phyloP scores from a whole-genome alignment of 2,888 invertebrate species.

The Euspilapteryx auroguttella region DNA sequence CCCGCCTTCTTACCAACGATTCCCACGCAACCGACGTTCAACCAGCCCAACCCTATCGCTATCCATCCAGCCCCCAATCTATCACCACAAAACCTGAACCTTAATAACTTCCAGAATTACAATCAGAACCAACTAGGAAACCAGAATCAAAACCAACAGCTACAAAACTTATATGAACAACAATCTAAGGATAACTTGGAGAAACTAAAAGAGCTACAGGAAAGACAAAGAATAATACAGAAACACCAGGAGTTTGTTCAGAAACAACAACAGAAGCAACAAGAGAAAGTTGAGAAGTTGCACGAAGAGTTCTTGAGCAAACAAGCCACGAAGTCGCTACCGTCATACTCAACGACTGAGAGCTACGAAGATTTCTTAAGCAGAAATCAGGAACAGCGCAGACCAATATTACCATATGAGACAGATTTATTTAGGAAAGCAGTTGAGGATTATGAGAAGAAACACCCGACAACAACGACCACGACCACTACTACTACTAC shows the following conservation, averaged over 20 bases:
- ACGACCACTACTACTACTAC: conserved; percentile 69
- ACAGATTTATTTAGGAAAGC: conserved; percentile 66
- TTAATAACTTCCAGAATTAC: too few species aligned
- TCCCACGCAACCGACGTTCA: conserved; percentile 23
- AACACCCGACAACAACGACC: conserved; percentile 70
- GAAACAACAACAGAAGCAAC: conserved; percentile 77
- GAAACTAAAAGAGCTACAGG: conserved; percentile 68
- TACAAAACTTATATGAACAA: conserved; percentile 60
- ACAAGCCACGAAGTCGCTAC: conserved; percentile 67
- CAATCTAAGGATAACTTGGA: conserved; percentile 65
- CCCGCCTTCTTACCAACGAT: conserved; percentile 39
- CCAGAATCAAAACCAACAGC: too few species aligned
- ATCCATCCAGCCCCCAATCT: conserved; percentile 50
- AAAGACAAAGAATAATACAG: conserved; percentile 71
- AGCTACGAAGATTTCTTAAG: conserved; percentile 36
- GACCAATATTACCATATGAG: conserved; percentile 66
- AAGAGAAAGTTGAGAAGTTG: conserved; percentile 73
- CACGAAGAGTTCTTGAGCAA: conserved; percentile 71
- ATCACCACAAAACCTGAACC: too few species aligned
- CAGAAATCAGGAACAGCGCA: conserved; percentile 34
- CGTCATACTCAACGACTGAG: conserved; percentile 51
- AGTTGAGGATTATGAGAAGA: conserved; percentile 66
- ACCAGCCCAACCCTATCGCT: conserved; percentile 38
- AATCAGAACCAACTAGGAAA: too few species aligned
- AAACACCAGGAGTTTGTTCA: conserved; percentile 78